phyloP scores from a whole-genome alignment of 2,888 invertebrate genomes.

The Cephus sareptanus region DNA sequence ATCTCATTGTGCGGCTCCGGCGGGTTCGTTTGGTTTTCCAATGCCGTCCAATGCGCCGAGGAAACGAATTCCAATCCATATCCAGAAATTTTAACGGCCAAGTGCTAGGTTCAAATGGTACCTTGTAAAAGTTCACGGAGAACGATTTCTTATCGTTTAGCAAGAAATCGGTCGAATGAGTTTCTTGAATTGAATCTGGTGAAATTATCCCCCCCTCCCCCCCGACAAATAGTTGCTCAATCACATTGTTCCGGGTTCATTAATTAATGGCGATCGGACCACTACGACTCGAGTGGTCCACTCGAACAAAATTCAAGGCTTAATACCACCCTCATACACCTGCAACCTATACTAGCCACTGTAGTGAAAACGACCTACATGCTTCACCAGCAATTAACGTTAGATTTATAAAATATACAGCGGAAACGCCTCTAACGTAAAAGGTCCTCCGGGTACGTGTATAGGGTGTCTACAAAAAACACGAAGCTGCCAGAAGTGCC shows the following conservation, averaged over 20 bases:
- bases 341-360: not conserved
- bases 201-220: not conserved
- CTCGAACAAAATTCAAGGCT: not conserved
- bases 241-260: not conserved
- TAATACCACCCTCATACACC: not conserved
- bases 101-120: not conserved
- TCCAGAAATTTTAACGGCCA: not conserved
- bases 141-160: not conserved
- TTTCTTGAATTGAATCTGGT: not conserved
- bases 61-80: not conserved
- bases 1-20: not conserved
- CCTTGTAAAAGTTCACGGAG: not conserved
- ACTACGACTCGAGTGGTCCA: not conserved
- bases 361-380: not conserved
- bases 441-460: not conserved
- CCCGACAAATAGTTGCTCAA: not conserved
- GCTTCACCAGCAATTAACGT: not conserved
- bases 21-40: not conserved
- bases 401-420: not conserved
- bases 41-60: not conserved
- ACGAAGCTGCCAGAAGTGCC: not conserved
- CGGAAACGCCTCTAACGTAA: not conserved
- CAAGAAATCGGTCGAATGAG: not conserved
- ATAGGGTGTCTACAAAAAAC: not conserved
- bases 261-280: not conserved